Conservation (phyloP, 2,797 vertebrate genomes). For the Acanthurus lineatus region DNA sequence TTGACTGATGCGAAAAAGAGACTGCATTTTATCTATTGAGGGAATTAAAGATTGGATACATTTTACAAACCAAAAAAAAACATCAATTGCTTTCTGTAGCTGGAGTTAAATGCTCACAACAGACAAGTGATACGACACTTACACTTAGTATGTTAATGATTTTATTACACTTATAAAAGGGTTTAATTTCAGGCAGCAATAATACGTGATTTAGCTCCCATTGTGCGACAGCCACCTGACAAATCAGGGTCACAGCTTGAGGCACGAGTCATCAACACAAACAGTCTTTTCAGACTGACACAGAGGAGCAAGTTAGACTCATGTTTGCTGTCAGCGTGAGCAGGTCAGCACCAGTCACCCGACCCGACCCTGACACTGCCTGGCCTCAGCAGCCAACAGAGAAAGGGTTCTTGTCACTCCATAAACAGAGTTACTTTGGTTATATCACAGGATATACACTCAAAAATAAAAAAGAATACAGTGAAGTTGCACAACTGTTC, state of each 20-base stretch:
- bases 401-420: background rate
- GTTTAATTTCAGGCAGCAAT: background rate
- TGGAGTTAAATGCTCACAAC: background rate
- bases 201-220: background rate
- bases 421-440: background rate
- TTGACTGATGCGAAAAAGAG: slow-evolving; percentile 25
- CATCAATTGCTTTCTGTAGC: background rate
- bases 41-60: slow-evolving; percentile 10
- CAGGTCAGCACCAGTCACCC: slow-evolving; percentile 17
- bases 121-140: background rate
- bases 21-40: slow-evolving; percentile 21
- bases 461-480: background rate
- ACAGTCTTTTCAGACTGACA: slow-evolving; percentile 35
- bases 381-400: background rate
- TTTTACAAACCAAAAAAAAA: slow-evolving; percentile 10
- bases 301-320: slow-evolving; percentile 16
- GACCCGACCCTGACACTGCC: slow-evolving; percentile 34
- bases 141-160: background rate
- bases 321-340: slow-evolving; percentile 37
- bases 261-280: slow-evolving; percentile 33
- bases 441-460: background rate
- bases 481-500: background rate
- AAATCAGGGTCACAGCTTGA: slow-evolving; percentile 33
- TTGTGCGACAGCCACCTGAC: slow-evolving; percentile 22
- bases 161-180: background rate